Base-by-base conservation (phyloP, 2,113 vertebrate genomes). In the Engystomops pustulosus region DNA sequence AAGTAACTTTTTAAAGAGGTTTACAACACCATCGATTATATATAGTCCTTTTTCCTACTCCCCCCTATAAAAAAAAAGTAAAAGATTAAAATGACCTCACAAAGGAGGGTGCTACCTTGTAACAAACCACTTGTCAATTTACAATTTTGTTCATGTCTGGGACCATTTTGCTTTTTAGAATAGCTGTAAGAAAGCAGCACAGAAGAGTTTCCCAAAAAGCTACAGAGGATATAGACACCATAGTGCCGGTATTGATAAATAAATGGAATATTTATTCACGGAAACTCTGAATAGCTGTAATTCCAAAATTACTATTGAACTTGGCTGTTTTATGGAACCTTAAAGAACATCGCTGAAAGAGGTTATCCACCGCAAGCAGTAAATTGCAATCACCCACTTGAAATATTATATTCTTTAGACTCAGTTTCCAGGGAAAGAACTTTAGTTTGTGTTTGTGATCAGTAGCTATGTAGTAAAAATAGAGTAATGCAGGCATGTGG, bases 321-420 rank as follows among this genome's bases (percentile, higher is more conserved):
- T 67, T 67, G 62, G 62, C 62, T 67, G 15, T 67, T 67, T 67
- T 20, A 67, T 15, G 30, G 32, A 32, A 36, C 62, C 32, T 67
- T 67, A 67, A 67, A 67, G 62, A 67, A 67, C 32, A 67, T 67
- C 17, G 17, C 62, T 67, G 62, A 67, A 30, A 58, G 74, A 77
- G 44, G 14, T 77, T 55, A 77, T 20, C 17, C 74, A 58, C 74
- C 74, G 7, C 74, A 77, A 77, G 74, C 49, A 55, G 74, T 77
- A 77, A 77, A 77, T 58, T 77, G 49, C 49, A 14, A 55, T 77
- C 74, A 38, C 74, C 74, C 74, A 55, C 74, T 77, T 77, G 74
- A 77, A 77, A 77, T 55, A 77, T 32, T 77, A 77, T 77, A 77
- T 55, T 77, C 49, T 53, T 77, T 58, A 38, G 47, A 15, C 49